These are phyloP conservation scores for Quadroppia sp. DNA, from an alignment of 2,888 invertebrate species.

Conservation along the genomic window DNA sequence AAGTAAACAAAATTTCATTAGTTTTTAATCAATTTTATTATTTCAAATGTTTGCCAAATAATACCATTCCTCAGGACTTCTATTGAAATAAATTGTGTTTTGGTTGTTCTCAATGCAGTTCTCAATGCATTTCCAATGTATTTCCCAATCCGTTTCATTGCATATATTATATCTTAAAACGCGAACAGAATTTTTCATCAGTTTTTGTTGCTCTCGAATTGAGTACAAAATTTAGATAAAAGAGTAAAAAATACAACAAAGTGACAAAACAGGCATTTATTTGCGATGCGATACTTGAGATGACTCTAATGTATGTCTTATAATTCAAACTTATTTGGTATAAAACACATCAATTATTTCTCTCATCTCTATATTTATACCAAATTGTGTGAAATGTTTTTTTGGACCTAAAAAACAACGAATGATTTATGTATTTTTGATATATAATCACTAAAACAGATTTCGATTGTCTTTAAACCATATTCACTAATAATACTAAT, in stretches of 20 bases:
- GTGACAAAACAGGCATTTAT: slow-evolving; percentile 17
- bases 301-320: neutral
- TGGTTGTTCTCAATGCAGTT: neutral
- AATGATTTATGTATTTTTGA: neutral
- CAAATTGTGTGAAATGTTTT: neutral
- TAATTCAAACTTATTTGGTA: neutral
- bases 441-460: no score
- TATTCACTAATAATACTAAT: no score
- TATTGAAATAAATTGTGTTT: neutral
- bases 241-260: neutral
- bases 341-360: neutral
- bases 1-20: slow-evolving; percentile 50
- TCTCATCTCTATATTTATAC: neutral
- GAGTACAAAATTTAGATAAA: slow-evolving; percentile 1
- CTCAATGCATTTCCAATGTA: neutral
- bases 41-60: neutral
- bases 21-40: neutral
- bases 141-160: no score
- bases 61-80: neutral
- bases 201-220: neutral
- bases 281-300: slow-evolving; percentile 1
- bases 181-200: neutral
- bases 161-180: neutral
- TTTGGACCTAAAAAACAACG: no score
- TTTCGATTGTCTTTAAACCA: no score